A percentile compares a stretch with the other conserved stretches of the same genome.
These are phyloP conservation scores for Oryzias curvinotus DNA, from an alignment of 2,113 vertebrate genomes.

Conservation along the genomic window DNA sequence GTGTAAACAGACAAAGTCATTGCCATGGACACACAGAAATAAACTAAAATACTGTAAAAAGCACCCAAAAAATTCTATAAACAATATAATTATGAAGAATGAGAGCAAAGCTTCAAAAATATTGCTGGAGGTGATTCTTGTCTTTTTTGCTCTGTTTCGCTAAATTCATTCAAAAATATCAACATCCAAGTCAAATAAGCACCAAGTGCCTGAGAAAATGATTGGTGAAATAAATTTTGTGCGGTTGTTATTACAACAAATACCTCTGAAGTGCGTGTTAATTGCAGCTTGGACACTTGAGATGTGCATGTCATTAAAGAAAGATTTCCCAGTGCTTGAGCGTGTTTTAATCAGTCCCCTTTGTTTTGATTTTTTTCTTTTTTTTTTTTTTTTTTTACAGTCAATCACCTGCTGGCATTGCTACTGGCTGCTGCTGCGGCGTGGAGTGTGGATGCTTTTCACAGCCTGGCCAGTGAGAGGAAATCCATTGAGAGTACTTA, in stretches of 20 bases:
- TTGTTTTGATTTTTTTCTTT: slow-evolving; percentile 19
- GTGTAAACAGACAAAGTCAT: slow-evolving; percentile 64
- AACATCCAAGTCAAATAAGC: slow-evolving; percentile 48
- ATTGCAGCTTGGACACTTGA: slow-evolving; percentile 31
- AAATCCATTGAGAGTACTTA: slow-evolving; percentile 95
- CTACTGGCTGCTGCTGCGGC: slow-evolving; percentile 83
- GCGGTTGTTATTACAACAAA: slow-evolving; percentile 48
- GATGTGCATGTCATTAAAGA: slow-evolving; percentile 26
- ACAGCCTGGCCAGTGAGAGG: slow-evolving; percentile 82
- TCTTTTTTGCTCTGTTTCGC: slow-evolving; percentile 25
- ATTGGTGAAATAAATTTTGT: slow-evolving; percentile 25
- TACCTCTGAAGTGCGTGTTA: slow-evolving; percentile 27
- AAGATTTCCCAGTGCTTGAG: slow-evolving; percentile 9
- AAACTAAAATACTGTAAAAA: slow-evolving; percentile 58
- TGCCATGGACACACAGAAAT: slow-evolving; percentile 59
- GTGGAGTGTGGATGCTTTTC: slow-evolving; percentile 78
- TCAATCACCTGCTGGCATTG: slow-evolving; percentile 75
- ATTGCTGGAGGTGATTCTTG: slow-evolving; percentile 18
- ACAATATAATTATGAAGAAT: slow-evolving; percentile 26
- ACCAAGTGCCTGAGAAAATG: slow-evolving; percentile 34
- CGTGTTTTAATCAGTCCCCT: slow-evolving; percentile 19
- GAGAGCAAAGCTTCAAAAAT: slow-evolving; percentile 19
- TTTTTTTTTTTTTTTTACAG: slow-evolving; percentile 50
- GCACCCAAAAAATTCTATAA: slow-evolving; percentile 22
- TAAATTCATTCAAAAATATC: slow-evolving; percentile 35